These are phyloP conservation scores for Alentia gelatinosa DNA, from an alignment of 2,888 invertebrate species.

Conservation along the genomic window DNA sequence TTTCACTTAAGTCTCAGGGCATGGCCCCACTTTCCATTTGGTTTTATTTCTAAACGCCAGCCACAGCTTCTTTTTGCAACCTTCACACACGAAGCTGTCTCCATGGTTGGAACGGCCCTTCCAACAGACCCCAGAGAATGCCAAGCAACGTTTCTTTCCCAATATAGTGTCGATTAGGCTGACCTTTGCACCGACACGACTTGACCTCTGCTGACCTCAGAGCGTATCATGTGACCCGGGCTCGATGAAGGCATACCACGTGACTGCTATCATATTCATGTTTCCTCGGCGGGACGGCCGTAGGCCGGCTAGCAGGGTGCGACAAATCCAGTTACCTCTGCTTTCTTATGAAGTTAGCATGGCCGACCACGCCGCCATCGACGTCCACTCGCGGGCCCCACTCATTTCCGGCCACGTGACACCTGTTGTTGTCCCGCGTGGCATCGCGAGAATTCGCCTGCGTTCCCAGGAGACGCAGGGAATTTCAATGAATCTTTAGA, in stretches of 20 bases:
- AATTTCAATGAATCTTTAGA: neutral
- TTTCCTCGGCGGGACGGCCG: neutral
- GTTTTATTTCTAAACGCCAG: no score
- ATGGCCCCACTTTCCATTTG: no score
- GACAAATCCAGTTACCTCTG: neutral
- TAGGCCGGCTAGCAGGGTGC: neutral
- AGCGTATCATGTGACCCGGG: neutral
- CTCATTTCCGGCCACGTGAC: constrained; percentile 4
- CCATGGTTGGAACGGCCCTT: neutral
- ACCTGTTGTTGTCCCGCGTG: neutral
- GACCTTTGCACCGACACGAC: neutral
- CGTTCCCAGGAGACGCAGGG: neutral
- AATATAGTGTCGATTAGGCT: neutral
- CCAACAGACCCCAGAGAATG: neutral
- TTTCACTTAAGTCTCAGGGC: no score
- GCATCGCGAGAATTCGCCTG: neutral
- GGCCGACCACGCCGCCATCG: neutral
- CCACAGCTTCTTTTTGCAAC: no score
- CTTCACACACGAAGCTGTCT: neutral
- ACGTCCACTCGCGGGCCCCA: neutral
- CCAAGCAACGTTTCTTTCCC: neutral
- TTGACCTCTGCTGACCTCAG: neutral
- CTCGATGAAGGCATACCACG: neutral
- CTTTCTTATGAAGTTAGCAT: constrained; percentile 8
- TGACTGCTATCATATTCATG: constrained; percentile 26